phyloP scores from a whole-genome alignment of 2,888 invertebrate genomes.

The Caenorhabditis sp. region DNA sequence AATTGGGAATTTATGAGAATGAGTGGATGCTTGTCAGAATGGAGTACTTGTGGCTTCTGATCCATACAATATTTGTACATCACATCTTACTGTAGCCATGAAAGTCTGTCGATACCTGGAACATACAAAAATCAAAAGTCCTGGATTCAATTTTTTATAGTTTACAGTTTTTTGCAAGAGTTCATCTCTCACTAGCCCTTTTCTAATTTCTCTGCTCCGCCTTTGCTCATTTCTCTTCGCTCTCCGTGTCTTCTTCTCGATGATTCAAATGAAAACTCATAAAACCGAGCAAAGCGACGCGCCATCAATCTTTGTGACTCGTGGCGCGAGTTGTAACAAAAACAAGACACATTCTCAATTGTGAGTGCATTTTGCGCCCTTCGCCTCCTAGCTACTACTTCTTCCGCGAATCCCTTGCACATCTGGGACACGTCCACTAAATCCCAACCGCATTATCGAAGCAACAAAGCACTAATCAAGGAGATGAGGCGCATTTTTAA shows the following conservation, averaged over 20 bases:
- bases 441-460: conserved; percentile 26
- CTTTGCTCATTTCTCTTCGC: not conserved
- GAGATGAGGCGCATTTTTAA: conserved; percentile 20
- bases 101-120: no score
- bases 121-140: no score
- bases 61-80: no score
- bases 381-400: not conserved
- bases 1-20: no score
- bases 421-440: conserved; percentile 3
- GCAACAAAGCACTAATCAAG: conserved; percentile 38
- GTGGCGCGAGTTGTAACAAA: conserved; percentile 37
- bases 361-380: not conserved
- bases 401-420: not conserved
- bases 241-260: not conserved
- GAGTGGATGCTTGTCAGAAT: no score
- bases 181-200: not conserved
- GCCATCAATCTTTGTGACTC: conserved; percentile 45
- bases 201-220: not conserved
- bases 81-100: no score
- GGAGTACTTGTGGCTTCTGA: no score
- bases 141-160: no score
- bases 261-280: conserved; percentile 37
- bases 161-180: no score
- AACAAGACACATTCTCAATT: conserved; percentile 11
- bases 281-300: conserved; percentile 13